Percentiles rank a stretch among this genome's conserved stretches.
Conservation (phyloP, 2,797 vertebrate species). For the Danio kyathit region DNA sequence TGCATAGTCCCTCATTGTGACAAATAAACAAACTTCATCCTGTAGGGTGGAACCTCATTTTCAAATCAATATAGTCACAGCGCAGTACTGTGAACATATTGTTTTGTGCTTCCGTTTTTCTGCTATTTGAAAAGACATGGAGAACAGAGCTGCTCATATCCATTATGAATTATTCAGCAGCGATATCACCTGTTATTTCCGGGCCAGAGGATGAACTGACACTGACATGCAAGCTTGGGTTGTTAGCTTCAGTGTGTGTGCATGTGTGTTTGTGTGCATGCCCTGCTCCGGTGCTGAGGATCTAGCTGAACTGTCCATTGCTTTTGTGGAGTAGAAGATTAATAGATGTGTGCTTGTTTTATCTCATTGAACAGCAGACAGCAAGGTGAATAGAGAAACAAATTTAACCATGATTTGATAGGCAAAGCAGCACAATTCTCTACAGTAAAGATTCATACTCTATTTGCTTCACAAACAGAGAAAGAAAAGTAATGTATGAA, state of each 20-base stretch:
- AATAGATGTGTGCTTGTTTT: constrained; percentile 49
- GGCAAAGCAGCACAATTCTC: neutral
- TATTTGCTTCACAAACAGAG: too few species aligned
- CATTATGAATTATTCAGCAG: constrained; percentile 30
- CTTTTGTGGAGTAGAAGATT: constrained; percentile 49
- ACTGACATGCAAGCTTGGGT: constrained; percentile 6
- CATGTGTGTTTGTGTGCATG: neutral
- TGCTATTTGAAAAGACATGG: neutral
- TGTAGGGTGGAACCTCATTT: neutral
- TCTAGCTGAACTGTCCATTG: neutral
- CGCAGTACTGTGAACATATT: neutral
- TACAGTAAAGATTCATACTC: neutral
- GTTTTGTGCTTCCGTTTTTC: neutral
- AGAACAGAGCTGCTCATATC: constrained; percentile 21
- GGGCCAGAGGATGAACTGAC: constrained; percentile 6
- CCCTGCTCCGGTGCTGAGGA: constrained; percentile 1
- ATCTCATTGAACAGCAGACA: constrained; percentile 44
- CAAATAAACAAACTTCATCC: constrained; percentile 13
- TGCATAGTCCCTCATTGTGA: neutral
- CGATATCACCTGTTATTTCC: constrained; percentile 31
- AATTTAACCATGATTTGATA: constrained; percentile 9
- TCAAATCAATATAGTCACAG: neutral
- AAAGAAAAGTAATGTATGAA: too few species aligned
- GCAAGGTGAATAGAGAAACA: constrained; percentile 16
- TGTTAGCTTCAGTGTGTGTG: neutral